Evolutionary conservation across 2,113 vertebrate species (phyloP), one percentile per base, ranked within the genome.

Genomic region (Myotis lucifugus): DNA sequence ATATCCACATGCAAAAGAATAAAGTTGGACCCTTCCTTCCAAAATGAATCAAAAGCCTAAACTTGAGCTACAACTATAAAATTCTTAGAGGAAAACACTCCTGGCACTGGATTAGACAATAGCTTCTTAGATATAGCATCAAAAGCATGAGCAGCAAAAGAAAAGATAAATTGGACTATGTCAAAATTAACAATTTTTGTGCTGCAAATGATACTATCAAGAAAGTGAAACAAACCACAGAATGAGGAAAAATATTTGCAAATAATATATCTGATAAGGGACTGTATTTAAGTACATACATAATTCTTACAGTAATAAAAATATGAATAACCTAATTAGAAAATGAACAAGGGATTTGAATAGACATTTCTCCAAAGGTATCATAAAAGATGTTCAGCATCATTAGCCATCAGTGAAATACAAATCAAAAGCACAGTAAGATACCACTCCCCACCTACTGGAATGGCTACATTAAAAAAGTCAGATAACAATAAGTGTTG

Each of bases 301-400:
- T 21, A 52, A 74, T 84, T 84, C 37, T 89, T 79, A 84, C 4
- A 88, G 27, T 72, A 64, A 84, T 52, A 88, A 88, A 88, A 84
- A 74, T 46, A 61, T 5, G 52, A 83, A 88, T 27, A 81, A 81
- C 23, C 23, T 23, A 88, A 79, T 56, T 59, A 88, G 54, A 78
- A 61, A 78, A 77, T 3, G 25, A 29, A 29, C 18, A 81, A 85
- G 73, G 40, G 19, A 59, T 50, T 3, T 78, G 66, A 81, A 91
- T 9, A 70, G 61, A 34, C 50, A 92, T 94, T 89, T 90, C 69
- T 90, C 25, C 27, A 34, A 48, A 91, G 46, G 66, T 50, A 82
- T 88, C 52, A 84, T 37, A 61, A 56, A 84, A 69, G 23, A 90
- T 37, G 27, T 56, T 79, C 27, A 48, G 74, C 3, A 3, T 85